Evolutionary conservation across 2,888 invertebrate genomes (phyloP), one percentile per base, ranked within the genome.

Genomic region (Mellilla xanthometata): DNA sequence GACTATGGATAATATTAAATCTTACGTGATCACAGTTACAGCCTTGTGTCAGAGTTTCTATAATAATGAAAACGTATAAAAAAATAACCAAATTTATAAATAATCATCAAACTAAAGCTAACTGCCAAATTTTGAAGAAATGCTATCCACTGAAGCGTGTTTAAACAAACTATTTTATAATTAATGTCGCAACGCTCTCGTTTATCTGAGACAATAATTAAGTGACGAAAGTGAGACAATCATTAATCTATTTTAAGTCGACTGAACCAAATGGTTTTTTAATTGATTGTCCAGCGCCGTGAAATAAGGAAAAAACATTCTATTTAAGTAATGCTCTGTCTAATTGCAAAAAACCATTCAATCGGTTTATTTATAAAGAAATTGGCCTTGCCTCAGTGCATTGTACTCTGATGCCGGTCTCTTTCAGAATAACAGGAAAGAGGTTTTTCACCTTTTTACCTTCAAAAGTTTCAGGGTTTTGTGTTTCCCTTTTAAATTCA

Each of bases 171-270:
- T n/a, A n/a, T n/a, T n/a, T n/a, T n/a, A n/a, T n/a, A n/a, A n/a
- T n/a, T n/a, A n/a, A n/a, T 52, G 49, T 52, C 51, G 53, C 13
- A 53, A 54, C 27, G 39, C 47, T 53, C 47, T 54, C 45, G 49
- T 49, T 56, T 40, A 24, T 45, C 54, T 45, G 22, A 24, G n/a
- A 44, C 40, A 39, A 39, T 44, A 52, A 52, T 50, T 35, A 38
- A 47, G 29, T 50, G 46, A 48, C 48, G 54, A 58, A 54, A 58
- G 52, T 58, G 48, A 46, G 39, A 49, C 44, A 43, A 27, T 23
- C 47, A 46, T 67, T 73, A 75, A 61, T 72, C 70, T 76, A 77
- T 81, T 79, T 79, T 67, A 48, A 49, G 67, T 64, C 58, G 59
- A 51, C 62, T 57, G 67, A 67, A 54, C 52, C 55, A 68, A 78